phyloP scores from a whole-genome alignment of 2,797 vertebrate species.

The Poecilia picta region DNA sequence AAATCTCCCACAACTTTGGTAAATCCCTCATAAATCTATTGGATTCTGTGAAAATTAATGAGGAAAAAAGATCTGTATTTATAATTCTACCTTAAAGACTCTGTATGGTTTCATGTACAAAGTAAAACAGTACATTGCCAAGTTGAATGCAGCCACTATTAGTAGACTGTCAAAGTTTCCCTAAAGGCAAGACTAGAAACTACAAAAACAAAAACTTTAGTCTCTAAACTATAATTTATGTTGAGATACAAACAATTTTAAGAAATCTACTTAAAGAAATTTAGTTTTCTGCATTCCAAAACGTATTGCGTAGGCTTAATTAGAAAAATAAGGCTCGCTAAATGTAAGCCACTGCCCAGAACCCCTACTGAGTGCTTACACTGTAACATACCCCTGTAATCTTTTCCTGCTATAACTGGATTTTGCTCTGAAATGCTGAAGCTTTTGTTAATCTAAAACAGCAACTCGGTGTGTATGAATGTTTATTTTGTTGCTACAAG shows the following conservation, averaged over 20 bases:
- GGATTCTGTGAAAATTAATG: not conserved
- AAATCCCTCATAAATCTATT: not conserved
- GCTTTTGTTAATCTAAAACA: conserved; percentile 29
- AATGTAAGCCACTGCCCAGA: conserved; percentile 28
- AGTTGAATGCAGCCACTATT: not conserved
- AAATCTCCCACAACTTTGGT: not conserved
- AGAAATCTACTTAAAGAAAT: conserved; percentile 60
- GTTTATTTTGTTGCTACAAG: not conserved
- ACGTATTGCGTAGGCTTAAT: conserved; percentile 51
- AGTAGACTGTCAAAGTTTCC: not conserved
- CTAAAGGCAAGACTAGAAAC: conserved; percentile 42
- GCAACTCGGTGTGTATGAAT: not conserved
- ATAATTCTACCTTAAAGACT: not conserved
- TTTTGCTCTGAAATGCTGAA: conserved; percentile 53
- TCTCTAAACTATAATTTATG: conserved; percentile 35
- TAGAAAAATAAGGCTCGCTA: conserved; percentile 41
- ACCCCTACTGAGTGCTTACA: conserved; percentile 28
- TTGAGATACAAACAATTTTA: conserved; percentile 57
- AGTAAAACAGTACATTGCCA: not conserved
- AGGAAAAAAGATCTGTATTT: not conserved
- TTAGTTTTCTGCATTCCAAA: conserved; percentile 43
- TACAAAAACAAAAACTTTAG: conserved; percentile 13
- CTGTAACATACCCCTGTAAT: conserved; percentile 38
- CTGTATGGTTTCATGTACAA: not conserved
- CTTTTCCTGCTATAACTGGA: conserved; percentile 72